These are phyloP conservation scores for Xiphias gladius DNA, from an alignment of 2,113 vertebrate species.

Conservation along the genomic window DNA sequence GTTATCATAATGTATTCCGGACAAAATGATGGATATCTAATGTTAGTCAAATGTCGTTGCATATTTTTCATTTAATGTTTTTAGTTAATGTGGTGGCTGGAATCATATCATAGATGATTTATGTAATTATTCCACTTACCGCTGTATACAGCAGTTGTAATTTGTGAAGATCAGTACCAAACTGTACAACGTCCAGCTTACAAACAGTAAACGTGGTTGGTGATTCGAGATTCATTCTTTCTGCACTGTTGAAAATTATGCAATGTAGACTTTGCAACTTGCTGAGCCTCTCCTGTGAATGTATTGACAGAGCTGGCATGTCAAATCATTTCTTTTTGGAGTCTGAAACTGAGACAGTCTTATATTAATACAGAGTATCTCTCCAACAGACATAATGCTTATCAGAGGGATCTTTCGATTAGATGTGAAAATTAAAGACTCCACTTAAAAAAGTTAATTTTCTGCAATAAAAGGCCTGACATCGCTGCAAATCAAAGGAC, in stretches of 20 bases:
- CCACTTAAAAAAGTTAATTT: slow-evolving; percentile 49
- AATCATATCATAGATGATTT: background rate
- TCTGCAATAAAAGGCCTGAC: slow-evolving; percentile 38
- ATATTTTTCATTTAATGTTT: background rate
- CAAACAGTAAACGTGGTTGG: background rate
- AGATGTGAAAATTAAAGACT: slow-evolving; percentile 26
- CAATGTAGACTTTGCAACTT: slow-evolving; percentile 15
- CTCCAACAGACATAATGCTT: background rate
- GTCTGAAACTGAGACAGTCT: slow-evolving; percentile 33
- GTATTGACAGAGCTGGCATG: slow-evolving; percentile 47
- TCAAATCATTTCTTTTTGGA: slow-evolving; percentile 44
- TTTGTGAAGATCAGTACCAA: slow-evolving; percentile 21
- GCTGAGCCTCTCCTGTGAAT: slow-evolving; percentile 28
- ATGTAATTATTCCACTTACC: background rate
- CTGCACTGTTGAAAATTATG: slow-evolving; percentile 32
- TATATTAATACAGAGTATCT: slow-evolving; percentile 25
- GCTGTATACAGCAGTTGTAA: background rate
- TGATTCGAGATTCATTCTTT: slow-evolving; percentile 45
- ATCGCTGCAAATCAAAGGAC: slow-evolving; percentile 64
- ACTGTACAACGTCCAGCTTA: slow-evolving; percentile 9
- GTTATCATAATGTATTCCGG: slow-evolving; percentile 17
- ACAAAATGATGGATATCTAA: background rate
- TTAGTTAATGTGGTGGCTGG: background rate
- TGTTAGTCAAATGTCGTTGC: background rate
- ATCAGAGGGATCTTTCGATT: slow-evolving; percentile 4